These are phyloP conservation scores for Bombus pyrosoma DNA, from an alignment of 1,140 invertebrate species.

Conservation along the genomic window DNA sequence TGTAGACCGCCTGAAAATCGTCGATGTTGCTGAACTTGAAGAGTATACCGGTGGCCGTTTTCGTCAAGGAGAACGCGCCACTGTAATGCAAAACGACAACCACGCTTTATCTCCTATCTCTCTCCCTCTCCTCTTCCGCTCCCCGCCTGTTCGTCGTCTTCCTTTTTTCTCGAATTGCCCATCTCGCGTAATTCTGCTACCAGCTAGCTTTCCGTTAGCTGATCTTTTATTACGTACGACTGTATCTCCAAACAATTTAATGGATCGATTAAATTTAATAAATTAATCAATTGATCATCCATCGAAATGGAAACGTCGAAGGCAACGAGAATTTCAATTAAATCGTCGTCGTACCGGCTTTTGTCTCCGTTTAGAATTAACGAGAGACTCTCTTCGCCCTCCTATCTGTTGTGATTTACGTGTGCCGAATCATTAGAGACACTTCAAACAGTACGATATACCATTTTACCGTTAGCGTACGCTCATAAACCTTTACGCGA, in stretches of 20 bases:
- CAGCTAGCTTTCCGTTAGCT: too few species aligned
- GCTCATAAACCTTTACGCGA: too few species aligned
- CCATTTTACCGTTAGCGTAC: neutral
- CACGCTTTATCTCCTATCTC: constrained; percentile 2
- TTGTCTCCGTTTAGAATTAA: constrained; percentile 15
- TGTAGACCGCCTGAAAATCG: constrained; percentile 92
- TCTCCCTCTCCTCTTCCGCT: too few species aligned
- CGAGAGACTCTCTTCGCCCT: neutral
- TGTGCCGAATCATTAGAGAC: neutral
- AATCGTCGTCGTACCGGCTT: neutral
- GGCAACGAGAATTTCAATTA: constrained; percentile 19
- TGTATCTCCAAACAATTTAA: constrained; percentile 1
- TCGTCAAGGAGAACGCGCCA: constrained; percentile 91
- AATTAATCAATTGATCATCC: neutral
- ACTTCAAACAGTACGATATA: neutral
- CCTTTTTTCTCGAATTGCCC: neutral
- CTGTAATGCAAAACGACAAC: constrained; percentile 75
- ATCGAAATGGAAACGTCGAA: constrained; percentile 12
- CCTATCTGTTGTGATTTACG: neutral
- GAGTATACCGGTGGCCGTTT: constrained; percentile 93
- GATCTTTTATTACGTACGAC: neutral
- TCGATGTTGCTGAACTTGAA: constrained; percentile 93
- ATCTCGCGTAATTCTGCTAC: neutral
- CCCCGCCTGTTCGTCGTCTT: too few species aligned
- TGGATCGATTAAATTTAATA: neutral